A percentile compares a stretch with the other conserved stretches of the same genome.
Evolutionary conservation across 92 coral and sea anemone genomes (phyloP).

Genomic region (Parazoanthus swiftii): DNA sequence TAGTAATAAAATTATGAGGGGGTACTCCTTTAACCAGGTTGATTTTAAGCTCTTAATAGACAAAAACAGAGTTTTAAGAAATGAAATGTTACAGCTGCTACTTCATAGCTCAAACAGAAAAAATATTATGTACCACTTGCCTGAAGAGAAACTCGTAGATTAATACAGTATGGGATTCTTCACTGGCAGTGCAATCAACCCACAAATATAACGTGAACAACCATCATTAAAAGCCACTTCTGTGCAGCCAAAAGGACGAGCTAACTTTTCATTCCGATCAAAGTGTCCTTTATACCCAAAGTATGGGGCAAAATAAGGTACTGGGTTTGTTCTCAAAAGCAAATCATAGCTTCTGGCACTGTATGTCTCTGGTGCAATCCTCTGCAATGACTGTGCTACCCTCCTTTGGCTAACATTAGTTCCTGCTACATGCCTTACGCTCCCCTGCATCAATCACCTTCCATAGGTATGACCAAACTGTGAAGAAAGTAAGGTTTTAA

Average conservation of each 20-base stretch:
- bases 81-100: background rate
- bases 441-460: slow-evolving; percentile 32
- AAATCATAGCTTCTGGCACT: background rate
- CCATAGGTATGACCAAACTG: background rate
- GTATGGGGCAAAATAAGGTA: slow-evolving; percentile 21
- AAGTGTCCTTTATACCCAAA: slow-evolving; percentile 21
- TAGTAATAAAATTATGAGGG: background rate
- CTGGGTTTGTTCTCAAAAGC: slow-evolving; percentile 19
- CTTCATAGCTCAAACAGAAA: background rate
- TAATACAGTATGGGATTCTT: slow-evolving; percentile 17
- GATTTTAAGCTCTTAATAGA: slow-evolving; percentile 3
- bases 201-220: slow-evolving; percentile 17
- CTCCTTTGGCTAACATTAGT: slow-evolving; percentile 1
- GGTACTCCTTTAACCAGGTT: no score
- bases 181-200: slow-evolving; percentile 22
- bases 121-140: background rate
- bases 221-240: slow-evolving; percentile 28
- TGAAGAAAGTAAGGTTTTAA: no score
- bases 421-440: slow-evolving; percentile 4
- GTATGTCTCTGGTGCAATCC: slow-evolving; percentile 18
- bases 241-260: slow-evolving; percentile 26
- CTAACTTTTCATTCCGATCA: slow-evolving; percentile 25
- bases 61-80: background rate
- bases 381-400: slow-evolving; percentile 9
- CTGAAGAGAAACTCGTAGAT: slow-evolving; percentile 35